Evolutionary conservation across 2,113 vertebrate species (phyloP).

Genomic region (Pteropus alecto): DNA sequence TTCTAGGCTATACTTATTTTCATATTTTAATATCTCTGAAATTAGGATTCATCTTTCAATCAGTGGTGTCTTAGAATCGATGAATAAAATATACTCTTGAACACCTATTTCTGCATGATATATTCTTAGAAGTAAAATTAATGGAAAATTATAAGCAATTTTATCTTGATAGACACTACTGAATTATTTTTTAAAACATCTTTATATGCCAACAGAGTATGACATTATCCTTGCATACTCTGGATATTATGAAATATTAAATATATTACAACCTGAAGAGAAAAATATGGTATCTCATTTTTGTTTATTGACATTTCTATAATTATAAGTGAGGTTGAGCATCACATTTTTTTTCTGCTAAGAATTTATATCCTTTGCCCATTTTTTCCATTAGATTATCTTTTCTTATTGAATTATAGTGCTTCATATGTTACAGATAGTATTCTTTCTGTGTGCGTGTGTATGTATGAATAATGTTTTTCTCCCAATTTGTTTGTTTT

Average conservation of each 20-base stretch:
- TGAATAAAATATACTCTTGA: neutral
- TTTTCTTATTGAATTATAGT: neutral
- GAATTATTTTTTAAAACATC: neutral
- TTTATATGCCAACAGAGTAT: neutral
- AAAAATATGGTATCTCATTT: neutral
- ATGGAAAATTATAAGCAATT: neutral
- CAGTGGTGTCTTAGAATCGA: neutral
- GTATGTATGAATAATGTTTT: neutral
- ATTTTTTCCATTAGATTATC: neutral
- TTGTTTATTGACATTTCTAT: conserved; percentile 4
- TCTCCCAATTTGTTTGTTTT: neutral
- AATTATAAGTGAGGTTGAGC: neutral
- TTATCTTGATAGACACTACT: neutral
- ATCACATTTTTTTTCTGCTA: neutral
- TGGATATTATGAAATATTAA: neutral
- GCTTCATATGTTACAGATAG: neutral
- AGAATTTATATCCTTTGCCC: neutral
- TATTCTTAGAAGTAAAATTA: conserved; percentile 25
- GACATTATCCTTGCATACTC: neutral
- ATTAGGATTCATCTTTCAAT: neutral
- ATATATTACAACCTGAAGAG: neutral
- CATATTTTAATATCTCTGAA: conserved; percentile 31
- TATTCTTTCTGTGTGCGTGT: neutral
- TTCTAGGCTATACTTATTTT: neutral
- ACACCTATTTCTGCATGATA: neutral